phyloP scores from a whole-genome alignment of 2,113 vertebrate species.

The Pelobates fuscus region DNA sequence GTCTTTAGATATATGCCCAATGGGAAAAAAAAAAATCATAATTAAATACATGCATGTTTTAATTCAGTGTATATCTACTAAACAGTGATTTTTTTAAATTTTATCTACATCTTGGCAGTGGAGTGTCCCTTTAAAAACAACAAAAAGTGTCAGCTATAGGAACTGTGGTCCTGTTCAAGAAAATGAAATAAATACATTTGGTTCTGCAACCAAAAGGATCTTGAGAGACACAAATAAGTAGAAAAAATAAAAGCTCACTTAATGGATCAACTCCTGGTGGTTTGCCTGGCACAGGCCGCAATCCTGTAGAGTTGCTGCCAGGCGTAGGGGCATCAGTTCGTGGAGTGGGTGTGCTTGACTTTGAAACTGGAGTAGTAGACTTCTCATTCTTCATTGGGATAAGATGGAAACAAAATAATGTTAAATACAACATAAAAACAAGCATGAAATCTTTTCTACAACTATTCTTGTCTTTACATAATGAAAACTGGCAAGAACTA shows the following conservation, averaged over 20 bases:
- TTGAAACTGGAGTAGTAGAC: slow-evolving; percentile 83
- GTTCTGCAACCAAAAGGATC: not conserved
- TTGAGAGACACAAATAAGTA: too few relatives aligned
- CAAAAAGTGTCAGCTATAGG: too few relatives aligned
- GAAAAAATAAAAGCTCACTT: slow-evolving; percentile 68
- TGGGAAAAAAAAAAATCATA: too few relatives aligned
- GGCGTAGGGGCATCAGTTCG: slow-evolving; percentile 79
- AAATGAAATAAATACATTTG: too few relatives aligned
- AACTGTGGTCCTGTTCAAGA: too few relatives aligned
- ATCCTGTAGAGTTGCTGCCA: slow-evolving; percentile 79
- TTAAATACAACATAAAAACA: not conserved
- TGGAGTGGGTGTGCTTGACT: slow-evolving; percentile 82
- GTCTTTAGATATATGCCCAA: too few relatives aligned
- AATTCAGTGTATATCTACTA: too few relatives aligned
- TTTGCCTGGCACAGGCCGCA: slow-evolving; percentile 79
- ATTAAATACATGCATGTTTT: too few relatives aligned
- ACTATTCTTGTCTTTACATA: slow-evolving; percentile 17
- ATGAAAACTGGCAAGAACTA: slow-evolving; percentile 34
- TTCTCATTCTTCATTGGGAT: slow-evolving; percentile 77
- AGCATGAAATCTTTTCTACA: not conserved
- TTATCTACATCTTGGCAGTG: too few relatives aligned
- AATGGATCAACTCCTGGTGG: slow-evolving; percentile 79
- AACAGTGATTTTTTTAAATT: too few relatives aligned
- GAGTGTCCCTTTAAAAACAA: too few relatives aligned
- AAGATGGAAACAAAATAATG: slow-evolving; percentile 17